Percentiles rank a stretch among this genome's conserved stretches.
These are phyloP conservation scores for Acronicta aceris DNA, from an alignment of 2,888 invertebrate genomes.

Conservation along the genomic window DNA sequence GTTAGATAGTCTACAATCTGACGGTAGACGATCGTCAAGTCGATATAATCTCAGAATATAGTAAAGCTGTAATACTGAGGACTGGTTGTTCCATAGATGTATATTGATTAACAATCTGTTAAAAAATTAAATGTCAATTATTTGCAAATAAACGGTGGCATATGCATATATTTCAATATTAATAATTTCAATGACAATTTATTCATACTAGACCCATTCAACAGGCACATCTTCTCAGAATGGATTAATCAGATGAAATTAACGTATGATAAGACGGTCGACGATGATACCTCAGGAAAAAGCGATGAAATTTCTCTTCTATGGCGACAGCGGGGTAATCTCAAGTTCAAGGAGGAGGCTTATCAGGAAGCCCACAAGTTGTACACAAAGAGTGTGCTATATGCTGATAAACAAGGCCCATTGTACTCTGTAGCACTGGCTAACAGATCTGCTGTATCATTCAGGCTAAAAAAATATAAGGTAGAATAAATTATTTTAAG, in stretches of 20 bases:
- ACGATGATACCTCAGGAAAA: conserved; percentile 75
- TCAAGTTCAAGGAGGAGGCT: conserved; percentile 87
- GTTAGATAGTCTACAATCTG: too few species aligned
- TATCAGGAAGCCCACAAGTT: conserved; percentile 87
- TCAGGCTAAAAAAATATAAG: conserved; percentile 89
- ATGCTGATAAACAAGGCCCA: conserved; percentile 86
- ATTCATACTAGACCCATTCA: neutral
- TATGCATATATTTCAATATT: too few species aligned
- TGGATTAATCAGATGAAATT: conserved; percentile 79
- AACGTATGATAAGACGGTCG: conserved; percentile 69
- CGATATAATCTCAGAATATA: too few species aligned
- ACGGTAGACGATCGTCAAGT: too few species aligned
- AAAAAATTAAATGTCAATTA: too few species aligned
- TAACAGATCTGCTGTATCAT: conserved; percentile 91
- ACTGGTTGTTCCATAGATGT: too few species aligned
- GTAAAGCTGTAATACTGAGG: too few species aligned
- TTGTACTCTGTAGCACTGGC: conserved; percentile 91
- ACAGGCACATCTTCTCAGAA: conserved; percentile 76
- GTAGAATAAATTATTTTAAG: conserved; percentile 67
- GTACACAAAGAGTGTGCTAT: conserved; percentile 91
- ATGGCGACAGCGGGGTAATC: conserved; percentile 89
- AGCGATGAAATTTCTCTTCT: conserved; percentile 74
- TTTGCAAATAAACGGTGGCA: too few species aligned
- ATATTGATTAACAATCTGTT: too few species aligned
- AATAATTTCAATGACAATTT: neutral